A percentile compares a stretch with the other conserved stretches of the same genome.
Conservation (phyloP, 2,888 invertebrate genomes). For the Oscheius sp. region DNA sequence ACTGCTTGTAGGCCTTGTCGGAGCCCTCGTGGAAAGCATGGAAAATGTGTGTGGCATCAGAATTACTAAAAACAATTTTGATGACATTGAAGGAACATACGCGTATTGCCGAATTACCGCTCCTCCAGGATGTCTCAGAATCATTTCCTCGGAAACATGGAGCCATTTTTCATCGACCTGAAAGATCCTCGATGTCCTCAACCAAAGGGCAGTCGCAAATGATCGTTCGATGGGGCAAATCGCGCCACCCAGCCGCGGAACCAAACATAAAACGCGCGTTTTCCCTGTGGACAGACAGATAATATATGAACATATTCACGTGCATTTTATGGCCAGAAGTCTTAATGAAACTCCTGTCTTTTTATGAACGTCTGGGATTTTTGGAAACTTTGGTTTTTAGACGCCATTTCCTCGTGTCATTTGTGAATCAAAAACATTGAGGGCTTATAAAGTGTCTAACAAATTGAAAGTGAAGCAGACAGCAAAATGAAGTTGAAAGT, state of each 20-base stretch:
- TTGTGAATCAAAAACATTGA: neutral
- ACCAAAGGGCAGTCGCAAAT: constrained; percentile 14
- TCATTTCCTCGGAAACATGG: constrained; percentile 56
- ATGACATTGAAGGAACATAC: too few species aligned
- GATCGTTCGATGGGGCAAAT: constrained; percentile 22
- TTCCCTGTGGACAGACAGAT: constrained; percentile 7
- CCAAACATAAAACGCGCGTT: constrained; percentile 11
- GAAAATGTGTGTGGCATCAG: constrained; percentile 68
- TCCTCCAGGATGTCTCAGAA: constrained; percentile 67
- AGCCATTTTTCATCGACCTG: constrained; percentile 67
- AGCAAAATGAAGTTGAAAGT: neutral
- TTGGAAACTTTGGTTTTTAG: too few species aligned
- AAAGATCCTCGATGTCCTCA: neutral
- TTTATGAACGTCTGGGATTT: too few species aligned
- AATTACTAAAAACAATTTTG: constrained; percentile 52
- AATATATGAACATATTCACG: neutral
- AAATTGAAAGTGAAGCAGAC: neutral
- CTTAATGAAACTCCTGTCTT: neutral
- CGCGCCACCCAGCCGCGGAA: constrained; percentile 13
- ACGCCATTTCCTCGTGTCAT: too few species aligned
- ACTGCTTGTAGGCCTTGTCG: constrained; percentile 62
- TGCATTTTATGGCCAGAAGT: neutral
- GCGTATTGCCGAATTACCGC: constrained; percentile 65
- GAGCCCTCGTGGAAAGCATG: constrained; percentile 69
- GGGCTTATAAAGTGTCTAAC: neutral